Conservation (phyloP, 2,113 vertebrate species). For the Phycodurus eques region DNA sequence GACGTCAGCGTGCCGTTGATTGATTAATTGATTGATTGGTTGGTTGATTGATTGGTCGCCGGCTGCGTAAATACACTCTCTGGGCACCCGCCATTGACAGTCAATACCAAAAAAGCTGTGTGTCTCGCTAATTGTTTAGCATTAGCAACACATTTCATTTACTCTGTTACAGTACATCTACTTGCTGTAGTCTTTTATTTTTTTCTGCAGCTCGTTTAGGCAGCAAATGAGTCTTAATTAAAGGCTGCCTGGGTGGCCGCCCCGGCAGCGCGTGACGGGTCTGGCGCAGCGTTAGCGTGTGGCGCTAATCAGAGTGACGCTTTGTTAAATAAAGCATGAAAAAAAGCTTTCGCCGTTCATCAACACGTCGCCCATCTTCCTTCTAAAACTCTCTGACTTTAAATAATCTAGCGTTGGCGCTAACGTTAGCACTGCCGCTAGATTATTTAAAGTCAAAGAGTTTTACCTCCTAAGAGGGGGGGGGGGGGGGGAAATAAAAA, state of each 20-base stretch:
- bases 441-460: slow-evolving; percentile 4
- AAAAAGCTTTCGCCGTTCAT: slow-evolving; percentile 88
- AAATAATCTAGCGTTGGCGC: slow-evolving; percentile 50
- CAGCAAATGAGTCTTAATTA: not conserved
- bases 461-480: slow-evolving; percentile 14
- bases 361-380: slow-evolving; percentile 78
- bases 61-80: not conserved
- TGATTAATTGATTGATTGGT: slow-evolving; percentile 65
- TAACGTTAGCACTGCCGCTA: slow-evolving; percentile 37
- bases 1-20: slow-evolving; percentile 88
- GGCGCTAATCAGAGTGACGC: slow-evolving; percentile 96
- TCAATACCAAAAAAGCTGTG: not conserved
- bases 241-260: not conserved
- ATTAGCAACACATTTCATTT: not conserved
- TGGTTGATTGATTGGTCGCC: not conserved
- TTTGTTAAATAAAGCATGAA: slow-evolving; percentile 99
- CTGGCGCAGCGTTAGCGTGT: slow-evolving; percentile 88
- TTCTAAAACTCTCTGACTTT: not conserved
- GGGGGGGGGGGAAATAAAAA: slow-evolving; percentile 33
- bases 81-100: not conserved
- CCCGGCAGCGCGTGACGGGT: slow-evolving; percentile 76
- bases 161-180: not conserved
- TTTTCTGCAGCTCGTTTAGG: not conserved
- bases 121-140: not conserved
- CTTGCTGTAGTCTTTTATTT: not conserved